Conservation (phyloP, 2,888 invertebrate genomes). For the Phengaris alcon region DNA sequence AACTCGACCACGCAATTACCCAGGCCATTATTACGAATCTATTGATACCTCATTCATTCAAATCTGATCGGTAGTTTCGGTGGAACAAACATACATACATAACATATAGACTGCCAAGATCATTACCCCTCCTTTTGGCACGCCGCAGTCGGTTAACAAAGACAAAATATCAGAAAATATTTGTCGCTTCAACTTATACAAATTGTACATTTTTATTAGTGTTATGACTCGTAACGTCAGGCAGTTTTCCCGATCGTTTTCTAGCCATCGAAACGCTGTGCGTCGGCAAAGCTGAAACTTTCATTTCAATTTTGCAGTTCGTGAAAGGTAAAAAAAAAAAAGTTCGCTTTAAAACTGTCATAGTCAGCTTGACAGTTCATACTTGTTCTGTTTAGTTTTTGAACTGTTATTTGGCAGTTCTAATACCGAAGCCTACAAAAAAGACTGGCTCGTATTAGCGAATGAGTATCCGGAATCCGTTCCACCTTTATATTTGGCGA, state of each 20-base stretch:
- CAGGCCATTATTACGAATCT: too few relatives aligned
- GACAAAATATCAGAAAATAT: too few relatives aligned
- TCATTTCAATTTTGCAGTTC: neutral
- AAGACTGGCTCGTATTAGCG: too few relatives aligned
- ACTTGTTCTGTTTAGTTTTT: neutral
- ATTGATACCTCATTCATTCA: neutral
- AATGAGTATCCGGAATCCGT: too few relatives aligned
- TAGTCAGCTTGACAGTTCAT: neutral
- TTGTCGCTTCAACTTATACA: too few relatives aligned
- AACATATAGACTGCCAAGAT: too few relatives aligned
- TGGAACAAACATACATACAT: too few relatives aligned
- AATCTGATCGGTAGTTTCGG: neutral
- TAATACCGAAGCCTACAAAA: neutral
- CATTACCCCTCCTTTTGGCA: too few relatives aligned
- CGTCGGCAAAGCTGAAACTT: neutral
- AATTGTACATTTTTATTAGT: too few relatives aligned
- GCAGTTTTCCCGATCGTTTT: neutral
- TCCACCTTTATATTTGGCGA: too few relatives aligned
- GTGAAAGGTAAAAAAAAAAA: neutral
- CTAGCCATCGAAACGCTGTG: neutral
- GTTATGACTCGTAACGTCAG: neutral
- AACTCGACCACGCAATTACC: too few relatives aligned
- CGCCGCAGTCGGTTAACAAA: neutral
- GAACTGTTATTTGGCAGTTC: neutral
- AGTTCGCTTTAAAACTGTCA: neutral